Percentiles rank a stretch among this genome's conserved stretches.
Evolutionary conservation across 1,140 invertebrate genomes (phyloP).

Genomic region (Stegodyphus dumicola): DNA sequence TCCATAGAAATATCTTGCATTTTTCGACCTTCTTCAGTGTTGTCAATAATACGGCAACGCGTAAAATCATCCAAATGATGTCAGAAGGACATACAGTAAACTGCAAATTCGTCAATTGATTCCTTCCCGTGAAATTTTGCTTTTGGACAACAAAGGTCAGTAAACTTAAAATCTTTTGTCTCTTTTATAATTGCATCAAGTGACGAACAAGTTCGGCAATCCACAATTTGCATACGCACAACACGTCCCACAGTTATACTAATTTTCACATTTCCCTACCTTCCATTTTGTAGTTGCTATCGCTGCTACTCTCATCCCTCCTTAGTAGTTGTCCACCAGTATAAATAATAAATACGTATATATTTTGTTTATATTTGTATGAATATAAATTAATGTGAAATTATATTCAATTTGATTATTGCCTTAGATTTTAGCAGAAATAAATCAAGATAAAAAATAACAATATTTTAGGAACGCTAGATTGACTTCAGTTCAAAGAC

Average conservation of each 20-base stretch:
- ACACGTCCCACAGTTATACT: not conserved
- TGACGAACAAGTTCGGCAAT: not conserved
- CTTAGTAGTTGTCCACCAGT: not conserved
- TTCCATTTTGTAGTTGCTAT: too few species aligned
- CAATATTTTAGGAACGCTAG: too few species aligned
- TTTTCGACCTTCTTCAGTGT: conserved; percentile 2
- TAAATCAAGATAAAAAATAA: too few species aligned
- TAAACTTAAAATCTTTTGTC: not conserved
- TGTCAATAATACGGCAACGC: not conserved
- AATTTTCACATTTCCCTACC: too few species aligned
- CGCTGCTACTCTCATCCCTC: too few species aligned
- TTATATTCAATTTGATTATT: too few species aligned
- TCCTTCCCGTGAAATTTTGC: not conserved
- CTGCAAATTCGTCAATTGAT: conserved; percentile 3
- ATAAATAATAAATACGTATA: not conserved
- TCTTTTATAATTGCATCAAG: not conserved
- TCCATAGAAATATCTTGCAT: not conserved
- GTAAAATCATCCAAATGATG: conserved; percentile 22
- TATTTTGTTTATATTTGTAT: too few species aligned
- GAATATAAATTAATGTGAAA: too few species aligned
- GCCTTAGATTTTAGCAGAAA: too few species aligned
- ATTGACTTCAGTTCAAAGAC: too few species aligned
- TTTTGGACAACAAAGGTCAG: not conserved
- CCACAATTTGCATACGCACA: not conserved
- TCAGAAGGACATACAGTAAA: not conserved